A percentile compares a stretch with the other conserved stretches of the same genome.
These are phyloP conservation scores for Nasonia longicornis DNA, from an alignment of 1,140 invertebrate genomes.

Conservation along the genomic window DNA sequence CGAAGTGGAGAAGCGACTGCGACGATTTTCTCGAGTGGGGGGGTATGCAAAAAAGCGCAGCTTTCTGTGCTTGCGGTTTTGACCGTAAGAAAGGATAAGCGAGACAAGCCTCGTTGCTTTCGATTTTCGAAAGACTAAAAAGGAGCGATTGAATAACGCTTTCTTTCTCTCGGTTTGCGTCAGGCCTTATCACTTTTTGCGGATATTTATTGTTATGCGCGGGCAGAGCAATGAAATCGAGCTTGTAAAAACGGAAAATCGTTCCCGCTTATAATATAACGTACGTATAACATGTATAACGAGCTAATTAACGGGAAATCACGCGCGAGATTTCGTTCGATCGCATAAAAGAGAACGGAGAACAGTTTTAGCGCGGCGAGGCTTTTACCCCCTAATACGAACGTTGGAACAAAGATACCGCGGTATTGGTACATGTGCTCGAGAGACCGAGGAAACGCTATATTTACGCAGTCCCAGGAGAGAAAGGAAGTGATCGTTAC, in stretches of 20 bases:
- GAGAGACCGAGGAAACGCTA: not conserved
- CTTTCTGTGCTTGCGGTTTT: too few species aligned
- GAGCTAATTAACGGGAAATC: not conserved
- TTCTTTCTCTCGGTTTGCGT: not conserved
- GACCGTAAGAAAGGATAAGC: too few species aligned
- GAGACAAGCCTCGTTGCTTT: too few species aligned
- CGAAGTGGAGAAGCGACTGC: not conserved
- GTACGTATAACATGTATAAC: not conserved
- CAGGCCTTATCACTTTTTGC: not conserved
- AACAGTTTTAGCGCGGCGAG: not conserved
- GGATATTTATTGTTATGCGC: not conserved
- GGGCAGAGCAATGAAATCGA: not conserved
- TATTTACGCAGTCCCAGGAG: not conserved
- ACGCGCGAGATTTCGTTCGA: not conserved
- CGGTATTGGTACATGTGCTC: not conserved
- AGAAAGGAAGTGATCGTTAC: slow-evolving; percentile 16
- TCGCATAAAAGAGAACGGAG: not conserved
- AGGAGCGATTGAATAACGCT: too few species aligned
- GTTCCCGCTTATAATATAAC: not conserved
- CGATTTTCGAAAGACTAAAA: too few species aligned
- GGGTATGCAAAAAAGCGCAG: too few species aligned
- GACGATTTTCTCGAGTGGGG: too few species aligned
- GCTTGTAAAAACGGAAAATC: not conserved
- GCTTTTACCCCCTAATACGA: not conserved
- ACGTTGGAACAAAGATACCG: not conserved